Conservation (phyloP, 2,888 invertebrate species). For the Stenurella melanura region DNA sequence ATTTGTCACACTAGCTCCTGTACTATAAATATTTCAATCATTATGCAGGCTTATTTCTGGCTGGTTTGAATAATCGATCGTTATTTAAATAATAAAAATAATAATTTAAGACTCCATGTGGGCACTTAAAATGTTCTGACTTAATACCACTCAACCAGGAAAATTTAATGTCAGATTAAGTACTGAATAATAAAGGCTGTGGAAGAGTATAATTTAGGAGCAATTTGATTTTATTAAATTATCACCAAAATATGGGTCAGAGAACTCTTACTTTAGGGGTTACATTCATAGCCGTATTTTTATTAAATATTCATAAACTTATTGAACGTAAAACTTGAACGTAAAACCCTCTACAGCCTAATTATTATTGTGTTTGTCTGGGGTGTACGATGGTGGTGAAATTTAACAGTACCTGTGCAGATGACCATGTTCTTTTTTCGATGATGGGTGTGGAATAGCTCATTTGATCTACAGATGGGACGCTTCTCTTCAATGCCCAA, state of each 20-base stretch:
- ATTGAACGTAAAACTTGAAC: too few species aligned
- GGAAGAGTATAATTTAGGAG: neutral
- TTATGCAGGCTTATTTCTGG: too few species aligned
- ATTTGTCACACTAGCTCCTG: too few species aligned
- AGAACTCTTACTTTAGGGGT: neutral
- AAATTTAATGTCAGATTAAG: neutral
- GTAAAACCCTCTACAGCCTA: too few species aligned
- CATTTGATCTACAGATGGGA: conserved; percentile 53
- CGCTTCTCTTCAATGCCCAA: conserved; percentile 76
- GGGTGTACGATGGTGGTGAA: too few species aligned
- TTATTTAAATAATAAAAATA: too few species aligned
- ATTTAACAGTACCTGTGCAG: neutral
- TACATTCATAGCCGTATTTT: neutral
- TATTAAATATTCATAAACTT: neutral
- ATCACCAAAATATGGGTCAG: neutral
- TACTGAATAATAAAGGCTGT: neutral
- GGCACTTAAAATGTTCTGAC: too few species aligned
- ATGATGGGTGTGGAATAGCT: conserved; percentile 58
- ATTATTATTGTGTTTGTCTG: too few species aligned
- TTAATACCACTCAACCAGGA: too few species aligned
- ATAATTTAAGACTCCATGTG: too few species aligned
- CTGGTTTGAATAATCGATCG: too few species aligned
- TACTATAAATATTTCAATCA: too few species aligned
- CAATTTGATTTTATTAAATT: neutral
- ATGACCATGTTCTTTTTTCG: conserved; percentile 78